These are phyloP conservation scores for Crypturellus tataupa DNA, from an alignment of 2,797 vertebrate species.

Conservation along the genomic window DNA sequence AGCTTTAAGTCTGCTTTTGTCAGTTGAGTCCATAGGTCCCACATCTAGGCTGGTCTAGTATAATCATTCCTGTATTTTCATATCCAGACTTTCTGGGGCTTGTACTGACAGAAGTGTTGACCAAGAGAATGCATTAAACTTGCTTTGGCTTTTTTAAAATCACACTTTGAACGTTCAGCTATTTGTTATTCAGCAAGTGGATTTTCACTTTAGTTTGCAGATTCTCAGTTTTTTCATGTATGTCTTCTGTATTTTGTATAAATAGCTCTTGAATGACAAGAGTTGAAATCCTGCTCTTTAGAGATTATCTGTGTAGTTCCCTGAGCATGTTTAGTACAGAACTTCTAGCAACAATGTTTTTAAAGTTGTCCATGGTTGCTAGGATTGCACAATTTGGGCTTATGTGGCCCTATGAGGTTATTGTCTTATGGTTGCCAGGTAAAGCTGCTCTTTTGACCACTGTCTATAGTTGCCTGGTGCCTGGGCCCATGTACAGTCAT, in stretches of 20 bases:
- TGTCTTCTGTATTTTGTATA: background rate
- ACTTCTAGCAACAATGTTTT: background rate
- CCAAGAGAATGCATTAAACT: background rate
- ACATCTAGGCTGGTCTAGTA: accelerated
- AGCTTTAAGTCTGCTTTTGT: background rate
- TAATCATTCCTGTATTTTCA: background rate
- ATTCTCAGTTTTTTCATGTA: background rate
- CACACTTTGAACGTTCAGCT: background rate
- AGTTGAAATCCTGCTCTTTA: background rate
- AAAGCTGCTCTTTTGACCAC: background rate
- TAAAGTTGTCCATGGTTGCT: background rate
- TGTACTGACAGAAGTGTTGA: background rate
- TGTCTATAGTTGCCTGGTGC: background rate
- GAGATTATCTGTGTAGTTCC: background rate
- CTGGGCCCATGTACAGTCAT: accelerated
- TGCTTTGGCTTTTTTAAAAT: background rate
- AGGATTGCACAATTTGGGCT: background rate
- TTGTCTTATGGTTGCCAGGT: background rate
- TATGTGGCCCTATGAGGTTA: too few species aligned
- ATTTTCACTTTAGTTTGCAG: background rate
- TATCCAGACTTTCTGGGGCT: background rate
- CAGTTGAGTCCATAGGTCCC: background rate
- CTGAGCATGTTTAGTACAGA: background rate
- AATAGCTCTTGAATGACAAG: background rate
- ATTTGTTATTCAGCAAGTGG: background rate